phyloP scores from a whole-genome alignment of 1,140 invertebrate genomes.

The Drosophila athabasca region DNA sequence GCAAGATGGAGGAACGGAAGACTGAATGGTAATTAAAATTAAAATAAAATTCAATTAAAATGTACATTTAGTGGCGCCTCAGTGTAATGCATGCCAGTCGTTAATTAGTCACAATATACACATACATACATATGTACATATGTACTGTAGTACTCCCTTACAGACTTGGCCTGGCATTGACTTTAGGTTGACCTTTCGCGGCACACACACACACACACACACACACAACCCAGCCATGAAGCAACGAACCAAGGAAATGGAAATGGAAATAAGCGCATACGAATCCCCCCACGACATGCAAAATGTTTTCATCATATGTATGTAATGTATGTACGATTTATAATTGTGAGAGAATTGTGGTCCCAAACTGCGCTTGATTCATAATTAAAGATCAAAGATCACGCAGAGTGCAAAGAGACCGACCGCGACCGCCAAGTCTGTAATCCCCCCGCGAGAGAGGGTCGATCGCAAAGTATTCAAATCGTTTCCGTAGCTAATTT shows the following conservation, averaged over 20 bases:
- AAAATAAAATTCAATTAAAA: constrained; percentile 47
- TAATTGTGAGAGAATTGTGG: constrained; percentile 41
- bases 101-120: constrained; percentile 26
- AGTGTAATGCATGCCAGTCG: background rate
- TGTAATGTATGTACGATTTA: background rate
- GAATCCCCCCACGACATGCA: constrained; percentile 29
- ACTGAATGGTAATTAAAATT: constrained; percentile 27
- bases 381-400: constrained; percentile 59
- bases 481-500: constrained; percentile 4
- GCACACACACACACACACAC: background rate
- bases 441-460: constrained; percentile 3
- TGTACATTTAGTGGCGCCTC: constrained; percentile 39
- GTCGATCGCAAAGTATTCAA: constrained; percentile 17
- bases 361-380: constrained; percentile 39
- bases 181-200: constrained; percentile 50
- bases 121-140: background rate
- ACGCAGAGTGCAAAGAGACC: constrained; percentile 35
- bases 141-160: constrained; percentile 5
- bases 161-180: constrained; percentile 45
- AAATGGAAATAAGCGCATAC: background rate
- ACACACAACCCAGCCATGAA: background rate
- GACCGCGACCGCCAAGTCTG: constrained; percentile 3
- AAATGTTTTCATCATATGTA: constrained; percentile 39
- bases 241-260: constrained; percentile 10
- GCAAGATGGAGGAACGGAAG: background rate